These are phyloP conservation scores for Drosophila obscura DNA, from an alignment of 1,140 invertebrate species.

Conservation along the genomic window DNA sequence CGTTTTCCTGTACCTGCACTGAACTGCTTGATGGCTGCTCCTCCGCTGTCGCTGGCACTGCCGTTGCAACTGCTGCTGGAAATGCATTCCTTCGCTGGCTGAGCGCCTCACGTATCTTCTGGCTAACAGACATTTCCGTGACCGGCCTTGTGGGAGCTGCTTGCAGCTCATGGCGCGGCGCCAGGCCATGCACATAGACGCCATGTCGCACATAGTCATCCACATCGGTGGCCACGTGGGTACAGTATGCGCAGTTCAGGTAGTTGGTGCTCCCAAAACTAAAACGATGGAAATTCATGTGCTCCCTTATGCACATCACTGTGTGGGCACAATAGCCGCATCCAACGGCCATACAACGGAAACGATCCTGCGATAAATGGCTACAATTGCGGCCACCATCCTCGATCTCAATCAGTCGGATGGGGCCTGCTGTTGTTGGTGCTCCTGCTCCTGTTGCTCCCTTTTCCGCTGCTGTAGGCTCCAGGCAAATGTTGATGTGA, in stretches of 20 bases:
- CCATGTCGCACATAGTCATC: slow-evolving; percentile 56
- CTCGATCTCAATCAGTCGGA: no score
- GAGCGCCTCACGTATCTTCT: slow-evolving; percentile 49
- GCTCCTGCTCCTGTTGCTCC: no score
- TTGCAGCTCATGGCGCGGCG: slow-evolving; percentile 32
- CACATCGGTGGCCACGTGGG: slow-evolving; percentile 36
- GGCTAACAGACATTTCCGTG: neutral
- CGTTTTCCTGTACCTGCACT: no score
- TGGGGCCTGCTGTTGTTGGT: no score
- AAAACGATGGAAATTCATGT: slow-evolving; percentile 60
- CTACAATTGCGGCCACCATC: neutral
- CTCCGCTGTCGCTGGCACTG: no score
- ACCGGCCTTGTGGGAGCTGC: neutral
- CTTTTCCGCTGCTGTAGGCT: neutral
- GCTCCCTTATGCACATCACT: slow-evolving; percentile 51
- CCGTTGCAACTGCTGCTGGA: no score
- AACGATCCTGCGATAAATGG: slow-evolving; percentile 34
- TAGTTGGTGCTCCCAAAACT: slow-evolving; percentile 41
- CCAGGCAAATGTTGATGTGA: slow-evolving; percentile 37
- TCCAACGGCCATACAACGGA: slow-evolving; percentile 59
- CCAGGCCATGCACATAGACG: slow-evolving; percentile 45
- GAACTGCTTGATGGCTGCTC: no score
- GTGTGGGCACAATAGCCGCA: slow-evolving; percentile 52
- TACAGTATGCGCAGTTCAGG: slow-evolving; percentile 53
- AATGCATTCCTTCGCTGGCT: slow-evolving; percentile 13